These are phyloP conservation scores for Corella eumyota DNA, from an alignment of 23 tunicate species.

Conservation along the genomic window DNA sequence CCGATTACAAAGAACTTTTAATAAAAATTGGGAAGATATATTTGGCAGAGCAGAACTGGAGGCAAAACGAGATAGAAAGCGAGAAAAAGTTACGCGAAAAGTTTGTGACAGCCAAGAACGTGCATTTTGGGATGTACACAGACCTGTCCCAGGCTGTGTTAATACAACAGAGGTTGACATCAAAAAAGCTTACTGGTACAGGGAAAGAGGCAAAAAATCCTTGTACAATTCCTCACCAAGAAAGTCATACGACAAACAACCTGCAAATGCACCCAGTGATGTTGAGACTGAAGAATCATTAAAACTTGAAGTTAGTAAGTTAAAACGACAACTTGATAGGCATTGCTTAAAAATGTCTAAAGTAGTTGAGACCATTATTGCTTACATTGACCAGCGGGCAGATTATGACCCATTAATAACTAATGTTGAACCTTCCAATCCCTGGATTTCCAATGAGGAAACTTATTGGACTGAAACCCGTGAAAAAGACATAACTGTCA, in stretches of 20 bases:
- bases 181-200: slow-evolving; percentile 79
- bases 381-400: slow-evolving; percentile 50
- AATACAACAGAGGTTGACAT: slow-evolving; percentile 94
- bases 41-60: slow-evolving; percentile 72
- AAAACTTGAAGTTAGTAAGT: slow-evolving; percentile 11
- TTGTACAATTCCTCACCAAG: slow-evolving; percentile 82
- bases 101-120: slow-evolving; percentile 89
- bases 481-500: slow-evolving; percentile 42
- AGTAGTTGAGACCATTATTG: slow-evolving; percentile 59
- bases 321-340: slow-evolving; percentile 56
- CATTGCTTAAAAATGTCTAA: slow-evolving; percentile 95
- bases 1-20: slow-evolving; percentile 65
- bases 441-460: slow-evolving; percentile 79
- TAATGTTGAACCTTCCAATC: slow-evolving; percentile 50
- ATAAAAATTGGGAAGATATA: slow-evolving; percentile 78
- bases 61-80: slow-evolving; percentile 62
- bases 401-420: slow-evolving; percentile 61
- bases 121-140: slow-evolving; percentile 98
- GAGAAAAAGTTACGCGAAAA: slow-evolving; percentile 80
- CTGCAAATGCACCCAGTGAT: slow-evolving; percentile 1
- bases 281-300: slow-evolving; percentile 43
- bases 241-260: slow-evolving; percentile 15
- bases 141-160: slow-evolving; percentile 95
- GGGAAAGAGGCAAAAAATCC: slow-evolving; percentile 53
- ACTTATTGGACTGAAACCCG: slow-evolving; percentile 34